Base-by-base conservation (phyloP, 2,113 vertebrate species). In the Phasianus colchicus region DNA sequence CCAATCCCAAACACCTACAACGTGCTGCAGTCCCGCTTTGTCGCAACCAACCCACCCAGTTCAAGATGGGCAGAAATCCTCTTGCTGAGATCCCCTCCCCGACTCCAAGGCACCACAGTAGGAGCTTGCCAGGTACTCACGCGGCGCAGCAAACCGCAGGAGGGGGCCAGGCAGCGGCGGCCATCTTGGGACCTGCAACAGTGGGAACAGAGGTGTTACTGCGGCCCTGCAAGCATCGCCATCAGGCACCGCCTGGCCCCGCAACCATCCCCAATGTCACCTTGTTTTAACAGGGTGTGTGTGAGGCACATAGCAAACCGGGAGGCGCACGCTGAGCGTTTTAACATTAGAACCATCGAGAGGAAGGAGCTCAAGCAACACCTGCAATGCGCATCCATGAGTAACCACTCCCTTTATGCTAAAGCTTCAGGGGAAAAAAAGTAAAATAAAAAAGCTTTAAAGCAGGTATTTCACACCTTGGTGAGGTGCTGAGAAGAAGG, bases 1-100 rank as follows among this genome's bases (percentile, higher is more conserved):
- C 38, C 83, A 86, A 83, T 70, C 58, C 76, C 70, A 70, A 96
- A 86, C 92, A 95, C 86, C 93, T 95, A 92, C 95, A 96, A 84
- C 86, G 92, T 90, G 93, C 94, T 94, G 32, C 0, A 0, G 3
- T 63, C 36, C 66, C 48, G 0, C 0, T 86, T 72, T 73, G 90
- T 66, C 63, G 54, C 92, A 93, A 88, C 54, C 70, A 86, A 64
- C 60, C 72, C 16, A 14, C 69, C 61, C 77, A 64, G 79, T 82
- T 90, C 60, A 94, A 83, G 55, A 0, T 1, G 7, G 29, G 36
- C 36, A 79, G 32, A 65, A 48, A 57, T 43, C 36, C 34, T 45
- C 32, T 38, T 64, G 66, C 63, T 57, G 45, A 79, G 94, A 92
- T 21, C 6, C 54, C 85, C 36, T 32, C 30, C 30, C 54, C 6